These are phyloP conservation scores for Karalla daura DNA, from an alignment of 2,797 vertebrate species.

Conservation along the genomic window DNA sequence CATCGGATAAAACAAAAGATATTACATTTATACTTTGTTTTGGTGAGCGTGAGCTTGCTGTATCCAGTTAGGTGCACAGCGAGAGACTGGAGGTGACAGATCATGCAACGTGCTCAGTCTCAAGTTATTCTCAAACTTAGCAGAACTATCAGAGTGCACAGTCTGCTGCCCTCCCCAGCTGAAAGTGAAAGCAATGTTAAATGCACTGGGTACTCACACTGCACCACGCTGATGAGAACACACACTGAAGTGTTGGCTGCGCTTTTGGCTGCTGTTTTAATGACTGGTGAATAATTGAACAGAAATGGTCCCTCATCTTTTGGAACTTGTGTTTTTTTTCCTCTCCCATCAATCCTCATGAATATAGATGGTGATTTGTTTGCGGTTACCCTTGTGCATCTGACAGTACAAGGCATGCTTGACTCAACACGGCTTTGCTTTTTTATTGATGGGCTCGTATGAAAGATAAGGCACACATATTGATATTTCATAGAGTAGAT, in stretches of 20 bases:
- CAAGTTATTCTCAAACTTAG: neutral
- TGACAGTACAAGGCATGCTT: conserved; percentile 32
- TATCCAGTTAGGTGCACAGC: conserved; percentile 9
- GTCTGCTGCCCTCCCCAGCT: neutral
- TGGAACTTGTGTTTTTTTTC: neutral
- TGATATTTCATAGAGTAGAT: conserved; percentile 48
- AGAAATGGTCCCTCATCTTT: conserved; percentile 2
- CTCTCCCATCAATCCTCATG: conserved; percentile 28
- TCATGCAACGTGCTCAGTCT: conserved; percentile 5
- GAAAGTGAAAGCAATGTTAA: conserved; percentile 15
- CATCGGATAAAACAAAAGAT: neutral
- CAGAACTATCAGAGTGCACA: conserved; percentile 1
- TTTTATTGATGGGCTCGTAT: conserved; percentile 18
- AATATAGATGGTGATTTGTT: conserved; percentile 47
- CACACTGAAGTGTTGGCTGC: neutral
- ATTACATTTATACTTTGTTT: conserved; percentile 40
- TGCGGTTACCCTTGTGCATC: conserved; percentile 28
- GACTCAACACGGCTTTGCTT: conserved; percentile 34
- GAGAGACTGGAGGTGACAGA: conserved; percentile 22
- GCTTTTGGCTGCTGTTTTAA: conserved; percentile 1
- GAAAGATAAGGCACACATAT: conserved; percentile 43
- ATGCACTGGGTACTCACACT: neutral
- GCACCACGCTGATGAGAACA: conserved; percentile 23
- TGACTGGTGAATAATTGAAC: conserved; percentile 24
- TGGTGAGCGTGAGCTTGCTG: conserved; percentile 7